These are phyloP conservation scores for Cichladusa arquata DNA, from an alignment of 2,113 vertebrate species.

Conservation along the genomic window DNA sequence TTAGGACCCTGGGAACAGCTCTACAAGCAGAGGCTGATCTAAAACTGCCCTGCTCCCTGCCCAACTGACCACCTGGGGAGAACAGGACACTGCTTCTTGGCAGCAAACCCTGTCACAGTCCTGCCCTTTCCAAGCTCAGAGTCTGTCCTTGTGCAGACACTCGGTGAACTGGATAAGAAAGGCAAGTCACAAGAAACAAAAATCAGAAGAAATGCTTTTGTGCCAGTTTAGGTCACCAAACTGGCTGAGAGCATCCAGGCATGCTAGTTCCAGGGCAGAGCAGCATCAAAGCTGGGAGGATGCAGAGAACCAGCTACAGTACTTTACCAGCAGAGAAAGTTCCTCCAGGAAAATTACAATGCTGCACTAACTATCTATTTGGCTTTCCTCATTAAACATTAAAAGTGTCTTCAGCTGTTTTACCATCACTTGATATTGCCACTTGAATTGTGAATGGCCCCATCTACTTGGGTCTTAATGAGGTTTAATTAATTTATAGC, in stretches of 20 bases:
- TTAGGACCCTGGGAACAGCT: accelerated
- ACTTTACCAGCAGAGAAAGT: neutral
- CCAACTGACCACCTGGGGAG: accelerated
- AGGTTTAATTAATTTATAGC: conserved; percentile 28
- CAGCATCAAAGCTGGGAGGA: neutral
- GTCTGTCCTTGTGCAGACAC: neutral
- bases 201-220: neutral
- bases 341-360: neutral
- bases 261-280: neutral
- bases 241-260: neutral
- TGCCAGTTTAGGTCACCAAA: neutral
- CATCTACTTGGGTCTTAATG: conserved; percentile 4
- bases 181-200: neutral
- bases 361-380: neutral
- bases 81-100: neutral
- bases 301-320: neutral
- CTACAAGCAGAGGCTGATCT: neutral
- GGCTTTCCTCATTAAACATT: conserved; percentile 3
- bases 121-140: accelerated
- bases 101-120: neutral
- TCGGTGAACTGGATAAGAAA: neutral
- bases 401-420: neutral
- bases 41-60: neutral
- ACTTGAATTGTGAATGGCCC: neutral
- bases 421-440: neutral